phyloP scores from a whole-genome alignment of 2,113 vertebrate species.

The Entelurus aequoreus region DNA sequence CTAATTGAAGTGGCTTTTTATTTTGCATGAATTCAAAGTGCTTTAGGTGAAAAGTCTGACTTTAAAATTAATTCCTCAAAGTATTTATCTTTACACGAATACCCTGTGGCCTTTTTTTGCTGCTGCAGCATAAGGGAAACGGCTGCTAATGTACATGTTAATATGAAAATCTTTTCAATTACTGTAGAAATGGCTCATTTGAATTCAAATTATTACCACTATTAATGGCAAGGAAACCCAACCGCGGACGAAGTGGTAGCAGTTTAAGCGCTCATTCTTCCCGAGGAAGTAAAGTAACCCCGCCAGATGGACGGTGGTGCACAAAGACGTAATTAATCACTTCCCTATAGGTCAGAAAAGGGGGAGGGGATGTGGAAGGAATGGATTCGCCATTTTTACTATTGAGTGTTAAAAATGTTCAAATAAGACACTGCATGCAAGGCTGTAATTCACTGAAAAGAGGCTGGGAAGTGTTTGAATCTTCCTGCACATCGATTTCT shows the following conservation, averaged over 20 bases:
- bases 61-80: slow-evolving; percentile 15
- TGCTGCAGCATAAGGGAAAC: slow-evolving; percentile 11
- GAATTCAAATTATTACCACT: slow-evolving; percentile 41
- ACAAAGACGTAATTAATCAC: slow-evolving; percentile 59
- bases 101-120: slow-evolving; percentile 10
- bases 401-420: slow-evolving; percentile 37
- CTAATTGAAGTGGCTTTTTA: background rate
- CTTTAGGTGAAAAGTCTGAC: background rate
- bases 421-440: slow-evolving; percentile 16
- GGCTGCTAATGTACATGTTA: slow-evolving; percentile 30
- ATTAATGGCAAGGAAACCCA: slow-evolving; percentile 36
- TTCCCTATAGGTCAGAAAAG: slow-evolving; percentile 50
- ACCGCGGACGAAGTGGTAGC: slow-evolving; percentile 40
- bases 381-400: slow-evolving; percentile 47
- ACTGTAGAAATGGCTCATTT: slow-evolving; percentile 42
- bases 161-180: slow-evolving; percentile 43
- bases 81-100: slow-evolving; percentile 15
- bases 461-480: slow-evolving; percentile 36
- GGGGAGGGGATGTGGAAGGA: slow-evolving; percentile 5
- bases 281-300: slow-evolving; percentile 55
- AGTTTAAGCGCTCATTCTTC: slow-evolving; percentile 55
- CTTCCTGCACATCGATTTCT: slow-evolving; percentile 42
- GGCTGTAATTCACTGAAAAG: slow-evolving; percentile 45
- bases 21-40: background rate
- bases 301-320: slow-evolving; percentile 62